Evolutionary conservation across 2,113 vertebrate genomes (phyloP).

Genomic region (Corapipo altera): DNA sequence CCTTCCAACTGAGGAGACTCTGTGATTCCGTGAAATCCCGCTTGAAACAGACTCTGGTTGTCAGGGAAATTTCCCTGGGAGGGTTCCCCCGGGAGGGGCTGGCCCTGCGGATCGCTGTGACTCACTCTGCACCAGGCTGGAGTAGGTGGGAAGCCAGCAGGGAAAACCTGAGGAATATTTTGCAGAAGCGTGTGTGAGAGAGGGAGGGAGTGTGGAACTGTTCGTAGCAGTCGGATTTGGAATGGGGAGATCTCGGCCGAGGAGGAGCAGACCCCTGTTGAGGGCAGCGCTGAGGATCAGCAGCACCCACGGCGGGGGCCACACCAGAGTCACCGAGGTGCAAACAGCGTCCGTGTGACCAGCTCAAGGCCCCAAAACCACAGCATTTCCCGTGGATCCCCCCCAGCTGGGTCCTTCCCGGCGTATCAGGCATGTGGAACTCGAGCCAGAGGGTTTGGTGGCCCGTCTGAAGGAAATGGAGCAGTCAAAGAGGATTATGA

Average conservation of each 20-base stretch:
- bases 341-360: neutral
- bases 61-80: neutral
- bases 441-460: neutral
- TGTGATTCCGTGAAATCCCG: neutral
- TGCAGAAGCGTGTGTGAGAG: neutral
- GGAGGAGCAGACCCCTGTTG: neutral
- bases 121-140: neutral
- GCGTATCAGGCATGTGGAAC: neutral
- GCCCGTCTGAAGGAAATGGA: neutral
- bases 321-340: accelerated
- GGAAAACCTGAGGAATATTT: neutral
- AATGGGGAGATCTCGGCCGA: accelerated
- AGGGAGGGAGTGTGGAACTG: neutral
- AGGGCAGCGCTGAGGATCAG: neutral
- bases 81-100: neutral
- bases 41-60: neutral
- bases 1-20: neutral
- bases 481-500: neutral
- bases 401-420: neutral
- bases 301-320: neutral
- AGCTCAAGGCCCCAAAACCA: neutral
- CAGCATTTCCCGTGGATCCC: accelerated
- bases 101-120: neutral
- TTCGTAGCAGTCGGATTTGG: neutral
- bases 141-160: neutral